Evolutionary conservation across 2,888 invertebrate genomes (phyloP).

Genomic region (Hypsopygia costalis): DNA sequence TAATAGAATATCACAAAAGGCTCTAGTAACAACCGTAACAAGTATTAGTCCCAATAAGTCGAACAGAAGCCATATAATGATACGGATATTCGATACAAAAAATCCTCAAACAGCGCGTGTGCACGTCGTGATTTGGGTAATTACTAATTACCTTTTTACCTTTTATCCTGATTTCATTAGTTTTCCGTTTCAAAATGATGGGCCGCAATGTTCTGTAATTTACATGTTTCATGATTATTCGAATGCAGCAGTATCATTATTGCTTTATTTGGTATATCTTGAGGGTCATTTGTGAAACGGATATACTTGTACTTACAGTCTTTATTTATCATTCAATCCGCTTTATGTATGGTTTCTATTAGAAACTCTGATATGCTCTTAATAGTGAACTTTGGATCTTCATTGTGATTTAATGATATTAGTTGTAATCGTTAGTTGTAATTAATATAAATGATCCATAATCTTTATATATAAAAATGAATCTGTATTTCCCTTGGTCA

Average conservation of each 20-base stretch:
- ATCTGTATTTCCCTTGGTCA: too few relatives aligned
- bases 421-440: too few relatives aligned
- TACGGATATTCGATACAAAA: conserved; percentile 42
- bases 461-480: too few relatives aligned
- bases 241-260: not conserved
- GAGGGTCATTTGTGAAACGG: not conserved
- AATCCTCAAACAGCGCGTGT: conserved; percentile 29
- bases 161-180: conserved; percentile 23
- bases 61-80: conserved; percentile 1
- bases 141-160: conserved; percentile 22
- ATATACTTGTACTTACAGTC: too few relatives aligned
- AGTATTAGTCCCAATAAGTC: conserved; percentile 14
- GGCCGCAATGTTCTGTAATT: conserved; percentile 17
- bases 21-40: conserved; percentile 18
- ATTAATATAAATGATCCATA: too few relatives aligned
- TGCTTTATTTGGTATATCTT: not conserved
- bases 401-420: too few relatives aligned
- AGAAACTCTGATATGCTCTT: too few relatives aligned
- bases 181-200: conserved; percentile 26
- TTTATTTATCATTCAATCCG: too few relatives aligned
- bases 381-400: too few relatives aligned
- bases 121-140: conserved; percentile 23
- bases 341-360: too few relatives aligned
- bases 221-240: conserved; percentile 10
- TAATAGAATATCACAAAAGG: too few relatives aligned